Conservation (phyloP, 2,888 invertebrate genomes). For the Ernsta delagoae region DNA sequence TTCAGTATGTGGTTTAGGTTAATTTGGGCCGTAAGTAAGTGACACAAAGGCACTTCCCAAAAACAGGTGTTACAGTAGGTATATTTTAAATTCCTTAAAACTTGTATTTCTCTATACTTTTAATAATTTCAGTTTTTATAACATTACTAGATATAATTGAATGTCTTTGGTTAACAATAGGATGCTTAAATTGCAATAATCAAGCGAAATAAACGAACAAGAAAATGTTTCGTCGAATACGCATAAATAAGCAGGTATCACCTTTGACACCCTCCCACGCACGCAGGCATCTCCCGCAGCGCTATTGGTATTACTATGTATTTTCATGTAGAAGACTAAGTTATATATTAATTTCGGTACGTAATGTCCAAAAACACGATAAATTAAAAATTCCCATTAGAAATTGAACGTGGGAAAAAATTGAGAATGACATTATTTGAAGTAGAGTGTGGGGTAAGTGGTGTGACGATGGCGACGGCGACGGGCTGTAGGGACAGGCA, state of each 20-base stretch:
- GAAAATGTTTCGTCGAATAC: constrained; percentile 13
- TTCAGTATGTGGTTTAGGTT: no score
- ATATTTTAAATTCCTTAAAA: no score
- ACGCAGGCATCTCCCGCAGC: constrained; percentile 17
- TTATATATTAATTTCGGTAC: background rate
- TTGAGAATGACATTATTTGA: constrained; percentile 64
- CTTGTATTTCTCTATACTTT: no score
- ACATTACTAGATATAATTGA: no score
- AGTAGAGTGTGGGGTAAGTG: constrained; percentile 74
- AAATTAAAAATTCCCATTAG: constrained; percentile 38
- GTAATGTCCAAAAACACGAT: constrained; percentile 12
- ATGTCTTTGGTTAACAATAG: no score
- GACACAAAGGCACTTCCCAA: no score
- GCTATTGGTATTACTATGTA: constrained; percentile 7
- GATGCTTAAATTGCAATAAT: no score
- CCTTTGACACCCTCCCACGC: constrained; percentile 35
- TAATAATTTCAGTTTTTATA: no score
- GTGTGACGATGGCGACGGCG: constrained; percentile 59
- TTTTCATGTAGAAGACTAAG: background rate
- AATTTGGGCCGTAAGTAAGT: no score
- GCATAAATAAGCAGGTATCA: constrained; percentile 16
- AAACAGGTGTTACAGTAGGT: no score
- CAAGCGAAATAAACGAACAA: background rate
- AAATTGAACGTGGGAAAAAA: constrained; percentile 46
- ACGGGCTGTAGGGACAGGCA: constrained; percentile 45